Evolutionary conservation across 2,888 invertebrate species (phyloP), one percentile per base, ranked within the genome.

Genomic region (Morpho helenor): DNA sequence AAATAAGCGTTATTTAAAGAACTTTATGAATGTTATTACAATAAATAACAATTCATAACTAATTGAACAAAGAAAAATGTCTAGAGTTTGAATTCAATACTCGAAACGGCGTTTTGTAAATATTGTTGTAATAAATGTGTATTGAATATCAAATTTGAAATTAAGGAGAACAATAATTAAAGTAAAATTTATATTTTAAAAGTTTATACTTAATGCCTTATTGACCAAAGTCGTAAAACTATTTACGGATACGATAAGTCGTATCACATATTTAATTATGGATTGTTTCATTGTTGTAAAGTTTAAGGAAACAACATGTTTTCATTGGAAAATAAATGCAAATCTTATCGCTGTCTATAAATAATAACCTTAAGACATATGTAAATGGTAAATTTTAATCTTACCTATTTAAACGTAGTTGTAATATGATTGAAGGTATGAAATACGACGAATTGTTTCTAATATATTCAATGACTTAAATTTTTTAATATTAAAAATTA

Each of bases 151-250:
- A 82, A 87, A 80, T 79, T 16, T 82, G 84, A 82, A 82, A 79
- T 75, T 87, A 86, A 86, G 85, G 73, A 87, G 88, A 90, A 88
- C 88, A 90, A 88, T 88, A 89, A 89, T 88, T 87, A 88, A 88
- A 87, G 69, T 39, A 69, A 82, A 80, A 73, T 79, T 85, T 87
- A 85, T 87, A 87, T 87, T 88, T 88, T 87, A 87, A 89, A 54
- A 54, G 54, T 54, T 54, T 54, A 54, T 54, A 89, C 87, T 89
- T 90, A 88, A 88, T 89, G 90, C 90, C 90, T 90, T 90, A 90
- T 88, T 90, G 90, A 90, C 90, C 90, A 90, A 90, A 89, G 89
- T 89, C 89, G 88, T 86, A 87, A 88, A 88, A 88, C 89, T 90
- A 90, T 87, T 87, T 87, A 82, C 76, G 84, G 87, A 82, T 84